Evolutionary conservation across 2,113 vertebrate genomes (phyloP).

Genomic region (Tupaia chinensis): DNA sequence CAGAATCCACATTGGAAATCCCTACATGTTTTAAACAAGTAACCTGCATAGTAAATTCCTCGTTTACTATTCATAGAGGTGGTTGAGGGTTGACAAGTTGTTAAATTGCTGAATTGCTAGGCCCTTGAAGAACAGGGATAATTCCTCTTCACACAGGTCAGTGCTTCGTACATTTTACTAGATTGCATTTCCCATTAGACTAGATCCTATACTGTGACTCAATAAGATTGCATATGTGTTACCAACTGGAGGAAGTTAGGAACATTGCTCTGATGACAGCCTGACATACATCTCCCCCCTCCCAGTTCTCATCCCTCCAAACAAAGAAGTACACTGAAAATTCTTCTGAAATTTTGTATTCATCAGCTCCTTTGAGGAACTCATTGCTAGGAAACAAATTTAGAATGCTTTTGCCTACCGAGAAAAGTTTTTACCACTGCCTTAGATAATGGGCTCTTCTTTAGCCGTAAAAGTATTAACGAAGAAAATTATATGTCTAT

Average conservation of each 20-base stretch:
- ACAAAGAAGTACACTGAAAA: background rate
- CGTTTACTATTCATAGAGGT: background rate
- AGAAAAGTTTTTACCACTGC: conserved; percentile 63
- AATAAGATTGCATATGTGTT: background rate
- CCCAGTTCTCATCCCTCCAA: background rate
- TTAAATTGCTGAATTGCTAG: background rate
- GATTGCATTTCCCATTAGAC: background rate
- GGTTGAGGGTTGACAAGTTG: background rate
- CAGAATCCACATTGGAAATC: background rate
- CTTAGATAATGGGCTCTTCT: conserved; percentile 48
- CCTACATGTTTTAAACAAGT: background rate
- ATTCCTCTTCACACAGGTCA: background rate
- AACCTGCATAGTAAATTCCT: background rate
- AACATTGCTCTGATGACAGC: background rate
- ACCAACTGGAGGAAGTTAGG: background rate
- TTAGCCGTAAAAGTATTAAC: conserved; percentile 51
- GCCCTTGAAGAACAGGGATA: background rate
- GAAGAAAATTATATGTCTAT: conserved; percentile 35
- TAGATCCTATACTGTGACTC: background rate
- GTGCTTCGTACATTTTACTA: background rate
- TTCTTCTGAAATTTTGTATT: conserved; percentile 52
- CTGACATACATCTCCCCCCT: background rate
- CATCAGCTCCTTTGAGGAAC: conserved; percentile 58
- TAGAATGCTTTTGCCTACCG: conserved; percentile 32
- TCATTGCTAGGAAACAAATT: conserved; percentile 81